These are phyloP conservation scores for Amiota communis DNA, from an alignment of 2,888 invertebrate genomes.

Conservation along the genomic window DNA sequence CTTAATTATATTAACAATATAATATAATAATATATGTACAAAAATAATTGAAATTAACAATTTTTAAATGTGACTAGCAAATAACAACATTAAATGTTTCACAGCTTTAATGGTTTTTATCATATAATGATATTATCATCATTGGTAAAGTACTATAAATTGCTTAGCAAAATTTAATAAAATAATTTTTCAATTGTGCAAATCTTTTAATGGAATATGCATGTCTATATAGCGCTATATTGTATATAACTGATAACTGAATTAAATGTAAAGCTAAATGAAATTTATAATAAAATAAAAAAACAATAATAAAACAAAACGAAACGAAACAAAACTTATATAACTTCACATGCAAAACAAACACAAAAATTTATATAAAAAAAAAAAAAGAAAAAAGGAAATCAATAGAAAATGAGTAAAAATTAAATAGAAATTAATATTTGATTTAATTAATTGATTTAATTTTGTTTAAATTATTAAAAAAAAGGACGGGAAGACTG, in stretches of 20 bases:
- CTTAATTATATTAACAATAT: too few species aligned
- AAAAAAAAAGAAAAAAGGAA: conserved; percentile 36
- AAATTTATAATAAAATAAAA: not conserved
- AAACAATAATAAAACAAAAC: not conserved
- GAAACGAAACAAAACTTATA: conserved; percentile 43
- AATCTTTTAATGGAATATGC: too few species aligned
- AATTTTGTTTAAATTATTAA: not conserved
- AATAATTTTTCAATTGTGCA: too few species aligned
- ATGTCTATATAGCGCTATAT: too few species aligned
- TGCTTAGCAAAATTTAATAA: too few species aligned
- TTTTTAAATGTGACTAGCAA: too few species aligned
- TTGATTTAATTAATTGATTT: not conserved
- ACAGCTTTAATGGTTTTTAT: too few species aligned
- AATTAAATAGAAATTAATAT: conserved; percentile 26
- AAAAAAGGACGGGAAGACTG: conserved; percentile 48
- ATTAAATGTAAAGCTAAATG: not conserved
- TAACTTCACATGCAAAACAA: conserved; percentile 66
- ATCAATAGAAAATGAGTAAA: conserved; percentile 7
- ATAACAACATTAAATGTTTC: too few species aligned
- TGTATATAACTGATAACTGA: conserved; percentile 3
- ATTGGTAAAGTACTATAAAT: too few species aligned
- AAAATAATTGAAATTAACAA: too few species aligned
- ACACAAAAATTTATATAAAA: conserved; percentile 53
- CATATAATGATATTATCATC: too few species aligned
- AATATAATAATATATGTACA: too few species aligned